These are phyloP conservation scores for Nestor notabilis DNA, from an alignment of 2,113 vertebrate genomes.

Conservation along the genomic window DNA sequence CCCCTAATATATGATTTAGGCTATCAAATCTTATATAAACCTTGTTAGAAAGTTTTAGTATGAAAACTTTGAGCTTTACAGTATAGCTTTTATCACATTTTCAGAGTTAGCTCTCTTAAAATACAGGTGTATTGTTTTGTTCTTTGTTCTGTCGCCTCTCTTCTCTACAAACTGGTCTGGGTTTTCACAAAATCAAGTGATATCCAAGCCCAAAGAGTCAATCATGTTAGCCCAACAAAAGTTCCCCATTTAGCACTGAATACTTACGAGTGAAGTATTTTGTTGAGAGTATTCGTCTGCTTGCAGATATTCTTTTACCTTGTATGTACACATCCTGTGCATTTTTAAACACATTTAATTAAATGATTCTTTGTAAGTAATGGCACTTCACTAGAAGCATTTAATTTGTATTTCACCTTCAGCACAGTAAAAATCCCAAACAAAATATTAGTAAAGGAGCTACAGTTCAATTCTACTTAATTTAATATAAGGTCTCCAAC, in stretches of 20 bases:
- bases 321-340: neutral
- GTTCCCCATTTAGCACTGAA: neutral
- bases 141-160: neutral
- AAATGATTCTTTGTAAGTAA: neutral
- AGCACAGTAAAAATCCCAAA: neutral
- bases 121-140: neutral
- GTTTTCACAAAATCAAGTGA: neutral
- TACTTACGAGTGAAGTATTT: neutral
- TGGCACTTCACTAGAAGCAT: neutral
- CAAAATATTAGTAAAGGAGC: neutral
- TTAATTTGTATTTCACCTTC: neutral
- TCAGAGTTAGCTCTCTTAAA: neutral
- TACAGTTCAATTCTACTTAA: neutral
- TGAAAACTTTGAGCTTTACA: neutral
- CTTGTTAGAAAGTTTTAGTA: neutral
- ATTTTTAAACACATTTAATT: neutral
- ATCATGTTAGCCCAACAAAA: neutral
- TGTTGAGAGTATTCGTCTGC: rapidly evolving
- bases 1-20: neutral
- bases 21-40: neutral
- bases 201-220: neutral
- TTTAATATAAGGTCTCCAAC: neutral
- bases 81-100: neutral
- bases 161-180: neutral
- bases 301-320: neutral